Base-by-base conservation (phyloP, 2,888 invertebrate species). In the Herminia tarsipennalis region DNA sequence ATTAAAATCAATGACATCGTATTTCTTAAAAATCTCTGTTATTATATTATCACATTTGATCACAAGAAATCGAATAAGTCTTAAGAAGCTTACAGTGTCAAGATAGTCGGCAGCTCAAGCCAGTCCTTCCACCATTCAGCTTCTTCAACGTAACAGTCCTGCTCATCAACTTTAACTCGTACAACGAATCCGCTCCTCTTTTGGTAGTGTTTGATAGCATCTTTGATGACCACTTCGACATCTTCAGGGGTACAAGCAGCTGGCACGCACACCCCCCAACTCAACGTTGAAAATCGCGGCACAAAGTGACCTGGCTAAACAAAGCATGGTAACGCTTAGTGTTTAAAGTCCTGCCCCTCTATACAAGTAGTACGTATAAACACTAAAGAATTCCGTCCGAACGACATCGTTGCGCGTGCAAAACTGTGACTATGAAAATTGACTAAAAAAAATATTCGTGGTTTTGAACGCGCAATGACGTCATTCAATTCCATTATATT, bases 221-320 rank as follows among this genome's bases (percentile, higher is more conserved):
- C 92, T 56, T 92, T 92, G 54, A 95, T 73, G 49, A 94, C 80
- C 57, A 82, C 80, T 63, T 92, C 92, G 10, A 94, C 94, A 66
- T 94, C 93, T 29, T 92, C 88, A 13, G 93, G 88, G 12, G 92
- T 86, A 72, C 95, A 95, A 5, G 92, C 92, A 2, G 93, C 90
- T 1, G 95, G 95, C 33, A 95, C 85, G 71, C 95, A 95, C 12
- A 95, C 78, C 0, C 94, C 95, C 95, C 95, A 95, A 68, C 94
- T 94, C 56, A 94, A 85, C 54, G 94, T 93, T 14, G 94, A 94
- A 81, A 95, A 95, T 69, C 93, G 93, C 40, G 95, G 95, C 76
- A 94, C 92, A 81, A 95, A 94, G 86, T 95, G 95, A 78, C 93
- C 94, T 70, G 95, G 94, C 95, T 95, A 83, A 86, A 91, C 87